These are phyloP conservation scores for Axea sp. DNA, from an alignment of 2,888 invertebrate species.

Conservation along the genomic window DNA sequence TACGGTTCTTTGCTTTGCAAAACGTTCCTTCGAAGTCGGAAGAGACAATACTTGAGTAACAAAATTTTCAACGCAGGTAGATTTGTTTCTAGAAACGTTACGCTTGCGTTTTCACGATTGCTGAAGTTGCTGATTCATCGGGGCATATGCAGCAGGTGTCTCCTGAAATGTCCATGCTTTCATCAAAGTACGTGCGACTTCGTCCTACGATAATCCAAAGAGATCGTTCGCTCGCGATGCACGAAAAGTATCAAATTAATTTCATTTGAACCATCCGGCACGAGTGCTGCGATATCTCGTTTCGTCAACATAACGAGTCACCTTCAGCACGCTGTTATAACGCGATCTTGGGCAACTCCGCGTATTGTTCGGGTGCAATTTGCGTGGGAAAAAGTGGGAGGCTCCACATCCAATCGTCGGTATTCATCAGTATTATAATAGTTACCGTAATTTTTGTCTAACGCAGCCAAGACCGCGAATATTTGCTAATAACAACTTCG, in stretches of 20 bases:
- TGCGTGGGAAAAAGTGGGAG: conserved; percentile 37
- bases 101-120: conserved; percentile 16
- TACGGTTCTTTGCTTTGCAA: too few species aligned
- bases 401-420: conserved; percentile 6
- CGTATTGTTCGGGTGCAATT: conserved; percentile 22
- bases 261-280: not conserved
- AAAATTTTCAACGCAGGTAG: too few species aligned
- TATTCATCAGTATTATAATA: conserved; percentile 23
- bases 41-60: too few species aligned
- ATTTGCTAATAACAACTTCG: conserved; percentile 19
- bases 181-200: conserved; percentile 19
- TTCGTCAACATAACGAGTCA: conserved; percentile 3
- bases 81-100: too few species aligned
- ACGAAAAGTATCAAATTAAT: conserved; percentile 13
- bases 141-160: conserved; percentile 41
- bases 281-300: not conserved
- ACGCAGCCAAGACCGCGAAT: conserved; percentile 14
- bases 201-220: conserved; percentile 16
- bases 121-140: conserved; percentile 35
- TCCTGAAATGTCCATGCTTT: conserved; percentile 19
- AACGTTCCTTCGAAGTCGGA: too few species aligned
- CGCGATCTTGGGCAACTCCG: conserved; percentile 15
- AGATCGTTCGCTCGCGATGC: conserved; percentile 11
- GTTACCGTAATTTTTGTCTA: conserved; percentile 45
- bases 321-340: not conserved